Evolutionary conservation across 1,140 invertebrate species (phyloP), one percentile per base, ranked within the genome.

Genomic region (Microplitis mediator): DNA sequence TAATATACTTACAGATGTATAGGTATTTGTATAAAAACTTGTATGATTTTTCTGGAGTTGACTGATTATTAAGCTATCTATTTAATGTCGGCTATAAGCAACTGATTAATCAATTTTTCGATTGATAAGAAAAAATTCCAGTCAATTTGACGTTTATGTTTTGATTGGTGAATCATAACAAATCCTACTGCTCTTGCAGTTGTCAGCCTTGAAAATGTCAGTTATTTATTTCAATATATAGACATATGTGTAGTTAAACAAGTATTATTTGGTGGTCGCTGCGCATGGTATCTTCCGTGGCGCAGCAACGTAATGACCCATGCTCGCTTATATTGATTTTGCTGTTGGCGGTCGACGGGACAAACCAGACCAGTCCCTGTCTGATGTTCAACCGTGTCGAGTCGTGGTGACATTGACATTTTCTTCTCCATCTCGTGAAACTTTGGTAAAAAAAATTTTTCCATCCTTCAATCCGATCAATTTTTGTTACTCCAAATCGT

Each of bases 251-350:
- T 45, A 45, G 39, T 45, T 45, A 9, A 45, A 45, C 39, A 11
- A 45, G 39, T 9, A 45, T 45, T 45, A 45, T 45, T 45, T 11
- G 39, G 51, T 39, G 35, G 36, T 13, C 32, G 35, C 69, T 70
- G 69, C 73, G 68, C 73, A 71, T 71, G 68, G 50, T 67, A 71
- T 14, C 51, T n/a, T 65, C 16, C 67, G 71, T 71, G 60, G 72
- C 74, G 74, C 71, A 75, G 39, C 71, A 72, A 76, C 75, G 75
- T 72, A 74, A 70, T 71, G 69, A 64, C 69, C 72, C 72, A 70
- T 74, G 72, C 61, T 67, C 75, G 72, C 60, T 73, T 71, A 60
- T 76, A 76, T 76, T 76, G 75, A 76, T 76, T 76, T 74, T 69
- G 45, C 56, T 39, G 70, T 74, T 73, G 75, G 64, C 62, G 67